Evolutionary conservation across 1,140 invertebrate species (phyloP), one percentile per base, ranked within the genome.

Genomic region (Daktulosphaira vitifoliae): DNA sequence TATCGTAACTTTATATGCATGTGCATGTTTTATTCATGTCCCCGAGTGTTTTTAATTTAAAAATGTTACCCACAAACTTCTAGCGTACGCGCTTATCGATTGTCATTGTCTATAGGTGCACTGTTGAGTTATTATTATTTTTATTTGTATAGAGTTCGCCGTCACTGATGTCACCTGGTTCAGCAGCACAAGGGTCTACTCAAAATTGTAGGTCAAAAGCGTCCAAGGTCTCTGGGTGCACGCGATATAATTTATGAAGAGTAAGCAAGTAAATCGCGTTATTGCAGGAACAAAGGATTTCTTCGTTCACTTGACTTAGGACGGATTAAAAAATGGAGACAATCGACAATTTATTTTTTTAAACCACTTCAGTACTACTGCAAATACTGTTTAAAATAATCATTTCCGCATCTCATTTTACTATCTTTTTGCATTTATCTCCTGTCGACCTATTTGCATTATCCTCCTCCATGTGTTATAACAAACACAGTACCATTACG

Each of bases 241-340:
- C 29, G 9, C 37, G 37, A 23, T 18, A 54, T 56, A 46, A 16
- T 48, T 16, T 48, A 15, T 46, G 54, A 59, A 59, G 54, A 59
- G 54, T 46, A 46, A 59, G 54, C 54, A 29, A 59, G 54, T 59
- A 59, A 59, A 59, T 59, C 54, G 54, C 22, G 54, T 59, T 59
- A 59, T 46, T 39, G 54, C 39, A 22, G 16, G 23, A 22, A 59
- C 54, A 59, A 59, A 59, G 11, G 39, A 15, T 13, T 3, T 3
- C 33, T 15, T 16, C 11, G n/a, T 18, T 46, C 39, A 59, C 54
- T 59, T 23, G 16, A 59, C 42, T 23, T 38, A 9, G 25, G 15
- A 16, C 44, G 44, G 44, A 54, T 22, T 23, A 11, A 50, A n/a
- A 26, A n/a, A 26, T 3, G 25, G 13, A 0, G 9, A 11, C 29